A percentile compares a stretch with the other conserved stretches of the same genome.
Conservation (phyloP, 2,113 vertebrate species). For the Oryzias curvinotus region DNA sequence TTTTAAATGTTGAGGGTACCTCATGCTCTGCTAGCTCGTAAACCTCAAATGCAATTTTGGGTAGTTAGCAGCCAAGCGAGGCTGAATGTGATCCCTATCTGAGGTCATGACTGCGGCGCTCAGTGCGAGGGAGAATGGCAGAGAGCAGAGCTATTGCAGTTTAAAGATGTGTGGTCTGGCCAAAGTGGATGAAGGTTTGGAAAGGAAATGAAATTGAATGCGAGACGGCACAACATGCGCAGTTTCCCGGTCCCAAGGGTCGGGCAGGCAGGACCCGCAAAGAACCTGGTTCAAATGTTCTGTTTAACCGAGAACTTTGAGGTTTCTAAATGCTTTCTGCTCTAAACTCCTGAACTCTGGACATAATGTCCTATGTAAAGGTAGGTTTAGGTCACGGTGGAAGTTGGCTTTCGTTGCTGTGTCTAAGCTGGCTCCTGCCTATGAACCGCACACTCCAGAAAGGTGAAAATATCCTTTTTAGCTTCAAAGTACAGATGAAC, state of each 20-base stretch:
- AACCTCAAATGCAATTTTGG: conserved; percentile 66
- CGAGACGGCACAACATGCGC: conserved; percentile 54
- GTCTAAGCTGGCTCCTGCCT: too few species aligned
- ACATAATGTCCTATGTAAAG: conserved; percentile 33
- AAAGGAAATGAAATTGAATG: conserved; percentile 62
- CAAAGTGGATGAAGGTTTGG: conserved; percentile 72
- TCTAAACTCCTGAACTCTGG: conserved; percentile 3
- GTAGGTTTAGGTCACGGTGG: not conserved
- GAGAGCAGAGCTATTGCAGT: conserved; percentile 53
- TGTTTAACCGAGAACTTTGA: conserved; percentile 38
- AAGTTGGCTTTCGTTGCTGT: not conserved
- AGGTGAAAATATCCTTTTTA: too few species aligned
- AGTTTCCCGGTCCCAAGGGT: conserved; percentile 29
- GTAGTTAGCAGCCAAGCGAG: conserved; percentile 64
- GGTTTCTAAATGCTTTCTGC: conserved; percentile 29
- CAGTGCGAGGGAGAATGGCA: conserved; percentile 47
- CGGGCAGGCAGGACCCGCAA: conserved; percentile 43
- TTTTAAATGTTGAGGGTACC: conserved; percentile 66
- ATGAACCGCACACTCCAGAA: too few species aligned
- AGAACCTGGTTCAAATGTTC: conserved; percentile 57
- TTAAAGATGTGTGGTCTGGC: conserved; percentile 71
- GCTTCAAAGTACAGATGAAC: too few species aligned
- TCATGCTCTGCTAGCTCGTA: conserved; percentile 50
- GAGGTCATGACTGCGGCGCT: conserved; percentile 62
- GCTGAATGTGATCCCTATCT: conserved; percentile 67